Evolutionary conservation across 2,113 vertebrate genomes (phyloP), one percentile per base, ranked within the genome.

Genomic region (Petrocephalus microphthalmus): DNA sequence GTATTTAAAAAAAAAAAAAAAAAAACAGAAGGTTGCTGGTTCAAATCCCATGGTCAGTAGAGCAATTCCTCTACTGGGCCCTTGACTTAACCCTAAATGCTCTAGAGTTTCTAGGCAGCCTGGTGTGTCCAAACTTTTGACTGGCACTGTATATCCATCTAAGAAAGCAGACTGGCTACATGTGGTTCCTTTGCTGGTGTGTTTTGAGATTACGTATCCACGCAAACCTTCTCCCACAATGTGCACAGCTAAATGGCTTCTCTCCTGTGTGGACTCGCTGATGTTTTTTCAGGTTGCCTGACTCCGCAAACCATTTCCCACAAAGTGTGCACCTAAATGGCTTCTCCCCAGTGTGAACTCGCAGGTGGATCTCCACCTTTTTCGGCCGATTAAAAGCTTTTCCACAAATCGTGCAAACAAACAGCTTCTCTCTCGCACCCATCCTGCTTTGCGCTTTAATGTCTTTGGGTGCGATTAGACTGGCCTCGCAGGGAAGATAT

Each of bases 281-380:
- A 89, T 95, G 95, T 49, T 95, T 95, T 74, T 93, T 94, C 71
- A 95, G 91, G 90, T 95, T 95, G 29, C 94, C 94, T 0, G 94
- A 94, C 90, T 95, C 94, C 0, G 94, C 92, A 87, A 95, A 95
- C 49, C 88, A 93, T 90, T 95, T 95, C 49, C 94, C 95, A 7
- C 95, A 95, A 0, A 93, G 94, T 84, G 92, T 89, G 89, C 95
- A 95, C 82, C 93, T 91, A 91, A 94, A 95, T 0, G 94, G 95
- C 49, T 93, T 95, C 92, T 95, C 95, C 0, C 95, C 94, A 0
- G 95, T 95, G 91, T 95, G 95, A 52, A 95, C 91, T 0, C 94
- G 91, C n/a, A 95, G 94, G 90, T 95, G 95, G 83, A 95, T 95
- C 85, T 95, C 94, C 88, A 95, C 92, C 87, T 95, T 95, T 89